Evolutionary conservation across 1,140 invertebrate genomes (phyloP).

Genomic region (Eriocheir sinensis): DNA sequence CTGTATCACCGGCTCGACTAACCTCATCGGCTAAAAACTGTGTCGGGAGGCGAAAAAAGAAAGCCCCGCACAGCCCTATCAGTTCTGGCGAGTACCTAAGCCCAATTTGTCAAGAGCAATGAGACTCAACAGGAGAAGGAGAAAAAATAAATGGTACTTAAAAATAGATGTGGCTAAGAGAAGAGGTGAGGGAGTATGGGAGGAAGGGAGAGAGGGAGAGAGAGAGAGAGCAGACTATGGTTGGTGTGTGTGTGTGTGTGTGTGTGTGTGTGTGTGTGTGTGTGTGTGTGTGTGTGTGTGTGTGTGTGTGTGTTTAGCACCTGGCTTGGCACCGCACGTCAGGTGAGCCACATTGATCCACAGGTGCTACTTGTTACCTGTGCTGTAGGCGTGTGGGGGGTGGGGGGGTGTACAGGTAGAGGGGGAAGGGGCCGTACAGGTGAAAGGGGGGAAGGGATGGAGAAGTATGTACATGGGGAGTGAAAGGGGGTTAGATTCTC

Average conservation of each 20-base stretch:
- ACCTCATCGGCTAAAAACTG: background rate
- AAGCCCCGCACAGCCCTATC: slow-evolving; percentile 10
- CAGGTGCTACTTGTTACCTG: background rate
- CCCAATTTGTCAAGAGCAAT: slow-evolving; percentile 25
- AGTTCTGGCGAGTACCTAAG: slow-evolving; percentile 23
- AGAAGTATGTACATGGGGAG: no score
- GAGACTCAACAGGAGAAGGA: background rate
- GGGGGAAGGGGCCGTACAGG: background rate
- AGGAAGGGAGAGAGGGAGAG: background rate
- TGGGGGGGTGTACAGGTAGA: background rate
- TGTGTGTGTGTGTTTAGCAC: slow-evolving; percentile 16
- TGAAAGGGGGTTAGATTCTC: no score
- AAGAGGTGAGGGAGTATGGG: background rate
- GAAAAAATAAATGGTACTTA: background rate
- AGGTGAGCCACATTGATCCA: background rate
- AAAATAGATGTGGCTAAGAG: slow-evolving; percentile 16
- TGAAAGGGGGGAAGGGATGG: background rate
- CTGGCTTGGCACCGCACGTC: background rate
- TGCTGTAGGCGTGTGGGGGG: background rate
- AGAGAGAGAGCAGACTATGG: background rate
- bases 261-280: background rate
- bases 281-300: background rate
- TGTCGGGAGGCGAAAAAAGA: slow-evolving; percentile 3
- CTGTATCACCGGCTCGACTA: slow-evolving; percentile 20
- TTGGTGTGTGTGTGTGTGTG: background rate